These are phyloP conservation scores for Neotragus pygmaeus DNA, from an alignment of 2,113 vertebrate species.

Conservation along the genomic window DNA sequence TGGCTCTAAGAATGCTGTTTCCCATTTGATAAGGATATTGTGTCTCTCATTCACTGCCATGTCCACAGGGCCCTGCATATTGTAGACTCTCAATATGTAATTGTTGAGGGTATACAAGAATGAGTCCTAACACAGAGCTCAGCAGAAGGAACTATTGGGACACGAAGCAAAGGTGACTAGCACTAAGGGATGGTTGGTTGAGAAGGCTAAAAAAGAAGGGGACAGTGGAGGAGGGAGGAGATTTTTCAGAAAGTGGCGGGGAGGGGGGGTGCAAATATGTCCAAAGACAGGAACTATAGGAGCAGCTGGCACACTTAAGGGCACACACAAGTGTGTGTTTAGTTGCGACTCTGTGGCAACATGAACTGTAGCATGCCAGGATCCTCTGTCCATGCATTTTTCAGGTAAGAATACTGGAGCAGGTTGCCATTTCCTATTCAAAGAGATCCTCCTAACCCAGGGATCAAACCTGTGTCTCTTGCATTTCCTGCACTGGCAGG, in stretches of 20 bases:
- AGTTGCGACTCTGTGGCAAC: neutral
- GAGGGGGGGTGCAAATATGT: neutral
- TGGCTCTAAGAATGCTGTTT: neutral
- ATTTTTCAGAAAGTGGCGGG: neutral
- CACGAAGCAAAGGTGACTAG: neutral
- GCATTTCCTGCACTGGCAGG: neutral
- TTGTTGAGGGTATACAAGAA: neutral
- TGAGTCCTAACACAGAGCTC: neutral
- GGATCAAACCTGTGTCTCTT: neutral
- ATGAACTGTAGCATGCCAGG: neutral
- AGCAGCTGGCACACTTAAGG: neutral
- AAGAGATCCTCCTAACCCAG: neutral
- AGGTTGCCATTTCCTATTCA: neutral
- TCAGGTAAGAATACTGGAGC: neutral
- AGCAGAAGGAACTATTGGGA: neutral
- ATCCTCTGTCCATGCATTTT: neutral
- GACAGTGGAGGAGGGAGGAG: neutral
- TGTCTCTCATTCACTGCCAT: neutral
- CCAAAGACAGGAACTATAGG: neutral
- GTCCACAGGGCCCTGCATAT: neutral
- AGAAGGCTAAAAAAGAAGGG: neutral
- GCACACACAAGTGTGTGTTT: neutral
- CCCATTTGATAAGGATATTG: neutral
- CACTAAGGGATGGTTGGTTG: neutral
- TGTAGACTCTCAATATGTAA: neutral